Evolutionary conservation across 2,888 invertebrate genomes (phyloP).

Genomic region (Allygus modestus): DNA sequence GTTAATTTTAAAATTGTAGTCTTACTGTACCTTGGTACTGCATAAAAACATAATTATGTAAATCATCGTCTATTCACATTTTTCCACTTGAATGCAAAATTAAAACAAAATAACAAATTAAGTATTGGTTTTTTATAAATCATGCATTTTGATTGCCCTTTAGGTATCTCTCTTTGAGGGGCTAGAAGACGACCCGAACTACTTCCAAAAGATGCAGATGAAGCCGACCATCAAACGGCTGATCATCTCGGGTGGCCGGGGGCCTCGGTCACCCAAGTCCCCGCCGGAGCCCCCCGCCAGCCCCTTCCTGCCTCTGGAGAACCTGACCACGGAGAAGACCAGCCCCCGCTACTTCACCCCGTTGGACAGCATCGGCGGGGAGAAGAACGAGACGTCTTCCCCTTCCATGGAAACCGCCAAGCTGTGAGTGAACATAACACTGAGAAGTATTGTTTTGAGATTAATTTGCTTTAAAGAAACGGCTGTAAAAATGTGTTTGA

Average conservation of each 20-base stretch:
- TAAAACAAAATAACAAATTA: too few relatives aligned
- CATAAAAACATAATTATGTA: too few relatives aligned
- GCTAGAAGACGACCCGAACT: slow-evolving; percentile 84
- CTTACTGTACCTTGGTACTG: too few relatives aligned
- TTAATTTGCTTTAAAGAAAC: too few relatives aligned
- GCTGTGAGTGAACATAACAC: not conserved
- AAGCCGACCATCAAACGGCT: slow-evolving; percentile 68
- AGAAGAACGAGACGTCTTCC: not conserved
- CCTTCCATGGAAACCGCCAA: not conserved
- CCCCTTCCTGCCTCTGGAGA: slow-evolving; percentile 41
- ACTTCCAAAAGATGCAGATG: slow-evolving; percentile 62
- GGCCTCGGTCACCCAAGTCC: slow-evolving; percentile 22
- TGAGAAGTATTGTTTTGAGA: too few relatives aligned
- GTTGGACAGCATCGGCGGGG: not conserved
- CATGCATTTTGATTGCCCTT: too few relatives aligned
- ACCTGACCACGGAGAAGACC: slow-evolving; percentile 9
- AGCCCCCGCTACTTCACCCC: slow-evolving; percentile 53
- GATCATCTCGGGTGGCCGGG: slow-evolving; percentile 40
- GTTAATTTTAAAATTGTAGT: too few relatives aligned
- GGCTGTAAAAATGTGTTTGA: too few relatives aligned
- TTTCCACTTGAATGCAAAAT: too few relatives aligned
- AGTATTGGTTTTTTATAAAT: too few relatives aligned
- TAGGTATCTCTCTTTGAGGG: slow-evolving; percentile 93
- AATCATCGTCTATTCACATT: too few relatives aligned
- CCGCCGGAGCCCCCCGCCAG: slow-evolving; percentile 14